These are phyloP conservation scores for Argynnis bischoffii DNA, from an alignment of 2,888 invertebrate genomes.

Conservation along the genomic window DNA sequence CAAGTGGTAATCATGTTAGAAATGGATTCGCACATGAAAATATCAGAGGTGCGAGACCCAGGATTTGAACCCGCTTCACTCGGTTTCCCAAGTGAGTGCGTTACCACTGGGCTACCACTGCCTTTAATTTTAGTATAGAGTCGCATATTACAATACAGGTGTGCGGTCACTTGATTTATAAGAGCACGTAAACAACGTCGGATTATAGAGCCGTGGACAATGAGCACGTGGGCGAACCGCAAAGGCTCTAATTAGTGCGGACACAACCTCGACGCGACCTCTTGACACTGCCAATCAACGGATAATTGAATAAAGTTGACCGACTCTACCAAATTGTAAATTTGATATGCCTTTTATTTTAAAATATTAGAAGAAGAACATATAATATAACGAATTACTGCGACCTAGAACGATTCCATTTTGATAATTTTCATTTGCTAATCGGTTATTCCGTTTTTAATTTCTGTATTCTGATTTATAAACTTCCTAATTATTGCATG, in stretches of 20 bases:
- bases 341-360: slow-evolving; percentile 49
- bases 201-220: slow-evolving; percentile 39
- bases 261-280: slow-evolving; percentile 76
- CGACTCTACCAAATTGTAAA: slow-evolving; percentile 64
- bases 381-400: background rate
- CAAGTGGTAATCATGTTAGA: too few relatives aligned
- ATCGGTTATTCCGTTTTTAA: too few relatives aligned
- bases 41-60: too few relatives aligned
- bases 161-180: background rate
- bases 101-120: too few relatives aligned
- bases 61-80: too few relatives aligned
- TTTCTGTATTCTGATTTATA: too few relatives aligned
- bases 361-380: slow-evolving; percentile 4
- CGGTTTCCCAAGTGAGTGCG: too few relatives aligned
- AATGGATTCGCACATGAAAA: too few relatives aligned
- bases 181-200: slow-evolving; percentile 5
- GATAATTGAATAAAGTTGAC: slow-evolving; percentile 75
- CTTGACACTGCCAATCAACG: slow-evolving; percentile 72
- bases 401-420: too few relatives aligned
- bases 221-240: slow-evolving; percentile 66
- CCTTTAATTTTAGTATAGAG: background rate
- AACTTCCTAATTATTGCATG: too few relatives aligned
- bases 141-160: background rate
- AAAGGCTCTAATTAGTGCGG: slow-evolving; percentile 71
- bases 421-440: too few relatives aligned